phyloP scores from a whole-genome alignment of 2,113 vertebrate genomes.

The Illadopsis cleaveri region DNA sequence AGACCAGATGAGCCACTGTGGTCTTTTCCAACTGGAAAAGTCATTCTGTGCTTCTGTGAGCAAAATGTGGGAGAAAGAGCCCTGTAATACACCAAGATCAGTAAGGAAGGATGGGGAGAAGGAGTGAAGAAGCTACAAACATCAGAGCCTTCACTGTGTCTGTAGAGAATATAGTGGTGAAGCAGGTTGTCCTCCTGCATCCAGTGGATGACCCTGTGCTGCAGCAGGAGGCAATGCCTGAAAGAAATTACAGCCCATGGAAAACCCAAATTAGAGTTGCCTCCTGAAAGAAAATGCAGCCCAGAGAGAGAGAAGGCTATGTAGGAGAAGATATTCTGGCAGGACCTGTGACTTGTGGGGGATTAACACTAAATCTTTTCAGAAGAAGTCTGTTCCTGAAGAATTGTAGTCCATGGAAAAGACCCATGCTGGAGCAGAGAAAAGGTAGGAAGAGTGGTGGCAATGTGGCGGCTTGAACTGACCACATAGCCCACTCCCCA shows the following conservation, averaged over 20 bases:
- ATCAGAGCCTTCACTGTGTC: not conserved
- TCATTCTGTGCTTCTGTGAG: not conserved
- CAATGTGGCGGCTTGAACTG: not conserved
- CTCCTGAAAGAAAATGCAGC: not conserved
- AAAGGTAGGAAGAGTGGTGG: not conserved
- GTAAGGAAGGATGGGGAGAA: not conserved
- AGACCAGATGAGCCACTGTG: not conserved
- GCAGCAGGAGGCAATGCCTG: not conserved
- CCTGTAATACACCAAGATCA: not conserved
- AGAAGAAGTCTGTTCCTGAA: not conserved
- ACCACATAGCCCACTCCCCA: not conserved
- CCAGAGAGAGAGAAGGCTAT: not conserved
- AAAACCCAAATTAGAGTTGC: not conserved
- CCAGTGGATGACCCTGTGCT: not conserved
- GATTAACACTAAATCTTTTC: not conserved
- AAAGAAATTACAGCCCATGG: not conserved
- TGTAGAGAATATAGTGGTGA: not conserved
- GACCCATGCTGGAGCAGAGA: not conserved
- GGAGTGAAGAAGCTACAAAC: not conserved
- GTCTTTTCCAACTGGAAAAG: not conserved
- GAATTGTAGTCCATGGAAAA: not conserved
- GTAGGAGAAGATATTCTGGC: not conserved
- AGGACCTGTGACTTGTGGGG: not conserved
- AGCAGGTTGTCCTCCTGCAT: not conserved
- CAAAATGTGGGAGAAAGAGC: not conserved